Evolutionary conservation across 2,113 vertebrate genomes (phyloP).

Genomic region (Psammodynastes pulverulentus): DNA sequence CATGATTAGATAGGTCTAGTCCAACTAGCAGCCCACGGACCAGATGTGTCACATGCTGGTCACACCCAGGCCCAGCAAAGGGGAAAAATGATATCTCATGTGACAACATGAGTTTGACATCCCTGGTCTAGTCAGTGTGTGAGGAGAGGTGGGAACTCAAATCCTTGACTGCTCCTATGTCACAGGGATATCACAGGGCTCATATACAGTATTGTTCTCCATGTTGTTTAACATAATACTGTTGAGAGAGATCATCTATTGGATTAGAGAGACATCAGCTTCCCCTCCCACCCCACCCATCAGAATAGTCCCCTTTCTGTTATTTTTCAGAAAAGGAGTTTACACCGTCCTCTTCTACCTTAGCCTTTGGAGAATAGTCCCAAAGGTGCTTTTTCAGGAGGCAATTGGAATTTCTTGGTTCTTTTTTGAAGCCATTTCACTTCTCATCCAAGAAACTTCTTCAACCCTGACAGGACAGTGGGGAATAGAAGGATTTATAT

Average conservation of each 20-base stretch:
- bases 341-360: not conserved
- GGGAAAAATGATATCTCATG: too few species aligned
- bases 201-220: not conserved
- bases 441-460: too few species aligned
- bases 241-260: not conserved
- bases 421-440: too few species aligned
- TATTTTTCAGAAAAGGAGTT: not conserved
- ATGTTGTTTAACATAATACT: not conserved
- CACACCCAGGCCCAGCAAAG: too few species aligned
- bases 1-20: not conserved
- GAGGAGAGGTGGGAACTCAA: not conserved
- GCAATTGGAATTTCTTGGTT: too few species aligned
- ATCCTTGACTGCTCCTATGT: not conserved
- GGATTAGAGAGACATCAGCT: not conserved
- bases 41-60: too few species aligned
- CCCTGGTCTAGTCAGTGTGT: not conserved
- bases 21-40: too few species aligned
- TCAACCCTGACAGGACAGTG: too few species aligned
- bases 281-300: rapidly evolving
- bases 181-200: not conserved
- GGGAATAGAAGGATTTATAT: too few species aligned
- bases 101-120: too few species aligned
- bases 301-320: not conserved
- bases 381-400: too few species aligned
- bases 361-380: not conserved